Evolutionary conservation across 2,888 invertebrate species (phyloP).

Genomic region (Hypolimnas misippus): DNA sequence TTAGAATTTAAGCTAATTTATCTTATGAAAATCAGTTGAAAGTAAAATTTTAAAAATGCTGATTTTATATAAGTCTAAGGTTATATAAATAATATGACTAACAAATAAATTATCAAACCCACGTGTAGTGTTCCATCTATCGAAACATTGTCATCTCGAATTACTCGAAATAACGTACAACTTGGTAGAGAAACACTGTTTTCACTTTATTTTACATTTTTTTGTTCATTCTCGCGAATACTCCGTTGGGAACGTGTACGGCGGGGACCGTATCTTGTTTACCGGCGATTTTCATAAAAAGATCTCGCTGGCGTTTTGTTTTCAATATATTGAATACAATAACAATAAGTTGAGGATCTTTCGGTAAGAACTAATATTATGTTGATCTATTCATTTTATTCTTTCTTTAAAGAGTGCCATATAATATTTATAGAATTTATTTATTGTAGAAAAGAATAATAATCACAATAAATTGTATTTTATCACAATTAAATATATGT

Average conservation of each 20-base stretch:
- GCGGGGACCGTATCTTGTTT: constrained; percentile 24
- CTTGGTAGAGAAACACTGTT: constrained; percentile 74
- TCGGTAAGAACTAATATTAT: not conserved
- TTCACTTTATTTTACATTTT: constrained; percentile 77
- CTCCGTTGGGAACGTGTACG: constrained; percentile 52
- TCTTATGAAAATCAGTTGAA: no score
- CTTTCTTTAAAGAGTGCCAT: not conserved
- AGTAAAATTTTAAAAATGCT: no score
- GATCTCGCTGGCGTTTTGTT: constrained; percentile 22
- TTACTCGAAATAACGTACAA: constrained; percentile 63
- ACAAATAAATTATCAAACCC: no score
- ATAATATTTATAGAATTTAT: no score
- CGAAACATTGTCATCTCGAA: not conserved
- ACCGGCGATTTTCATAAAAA: constrained; percentile 29
- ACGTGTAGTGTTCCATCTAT: not conserved
- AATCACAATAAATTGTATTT: no score
- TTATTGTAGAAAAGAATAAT: no score
- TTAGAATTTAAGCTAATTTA: no score
- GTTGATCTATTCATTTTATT: not conserved
- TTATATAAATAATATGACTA: no score
- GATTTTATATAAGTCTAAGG: no score
- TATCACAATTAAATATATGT: no score
- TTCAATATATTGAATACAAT: constrained; percentile 28
- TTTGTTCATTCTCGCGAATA: constrained; percentile 71
- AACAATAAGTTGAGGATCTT: constrained; percentile 7